Percentiles rank a stretch among this genome's conserved stretches.
phyloP scores from a whole-genome alignment of 1,140 invertebrate genomes.

The Bombus superbus region DNA sequence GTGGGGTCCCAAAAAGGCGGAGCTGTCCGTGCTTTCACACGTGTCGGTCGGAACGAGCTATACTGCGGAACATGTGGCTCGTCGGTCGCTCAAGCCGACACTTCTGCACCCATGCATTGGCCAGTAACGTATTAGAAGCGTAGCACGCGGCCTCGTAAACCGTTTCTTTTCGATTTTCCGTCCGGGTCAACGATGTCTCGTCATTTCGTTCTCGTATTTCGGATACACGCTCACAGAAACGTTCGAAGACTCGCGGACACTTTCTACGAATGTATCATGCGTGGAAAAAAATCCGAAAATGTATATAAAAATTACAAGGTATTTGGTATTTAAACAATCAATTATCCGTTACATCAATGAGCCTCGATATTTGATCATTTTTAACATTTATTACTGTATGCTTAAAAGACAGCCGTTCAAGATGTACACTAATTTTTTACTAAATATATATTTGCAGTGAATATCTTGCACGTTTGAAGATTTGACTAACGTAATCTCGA shows the following conservation, averaged over 20 bases:
- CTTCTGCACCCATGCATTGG: neutral
- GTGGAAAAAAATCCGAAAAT: too few relatives aligned
- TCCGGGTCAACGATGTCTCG: neutral
- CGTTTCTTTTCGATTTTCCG: slow-evolving; percentile 24
- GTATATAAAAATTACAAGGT: too few relatives aligned
- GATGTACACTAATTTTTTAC: neutral
- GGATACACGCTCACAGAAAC: neutral
- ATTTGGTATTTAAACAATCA: too few relatives aligned
- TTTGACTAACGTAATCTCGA: neutral
- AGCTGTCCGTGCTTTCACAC: neutral
- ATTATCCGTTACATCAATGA: too few relatives aligned
- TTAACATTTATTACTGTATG: neutral
- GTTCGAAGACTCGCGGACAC: too few relatives aligned
- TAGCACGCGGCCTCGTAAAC: neutral
- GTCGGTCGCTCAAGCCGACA: slow-evolving; percentile 24
- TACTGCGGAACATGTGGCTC: slow-evolving; percentile 36
- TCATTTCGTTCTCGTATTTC: neutral
- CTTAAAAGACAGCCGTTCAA: neutral
- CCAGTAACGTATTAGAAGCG: neutral
- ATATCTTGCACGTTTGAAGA: neutral
- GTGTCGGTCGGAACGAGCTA: slow-evolving; percentile 22
- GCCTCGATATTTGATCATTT: too few relatives aligned
- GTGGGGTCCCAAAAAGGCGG: neutral
- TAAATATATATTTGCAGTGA: too few relatives aligned
- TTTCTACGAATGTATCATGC: neutral